These are phyloP conservation scores for Rhabdomys pumilio DNA, from an alignment of 2,797 vertebrate genomes.

Conservation along the genomic window DNA sequence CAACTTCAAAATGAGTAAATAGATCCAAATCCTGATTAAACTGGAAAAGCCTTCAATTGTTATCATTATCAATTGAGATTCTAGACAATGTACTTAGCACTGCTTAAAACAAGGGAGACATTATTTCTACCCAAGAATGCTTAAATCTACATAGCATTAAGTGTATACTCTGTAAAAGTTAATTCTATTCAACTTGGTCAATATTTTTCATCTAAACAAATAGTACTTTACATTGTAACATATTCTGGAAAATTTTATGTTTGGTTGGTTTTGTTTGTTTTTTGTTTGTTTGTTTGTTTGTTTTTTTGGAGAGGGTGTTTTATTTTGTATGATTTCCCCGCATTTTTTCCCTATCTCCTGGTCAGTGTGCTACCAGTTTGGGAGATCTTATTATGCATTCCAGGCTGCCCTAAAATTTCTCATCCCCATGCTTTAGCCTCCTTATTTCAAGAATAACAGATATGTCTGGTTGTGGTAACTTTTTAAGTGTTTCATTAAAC, in stretches of 20 bases:
- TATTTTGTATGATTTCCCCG: fast-evolving
- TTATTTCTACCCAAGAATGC: slow-evolving; percentile 17
- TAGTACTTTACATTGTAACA: background rate
- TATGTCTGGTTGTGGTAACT: background rate
- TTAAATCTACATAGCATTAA: slow-evolving; percentile 59
- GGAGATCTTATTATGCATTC: background rate
- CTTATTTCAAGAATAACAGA: background rate
- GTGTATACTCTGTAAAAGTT: slow-evolving; percentile 41
- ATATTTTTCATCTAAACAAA: slow-evolving; percentile 74
- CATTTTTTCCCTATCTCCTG: background rate
- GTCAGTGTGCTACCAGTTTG: no score
- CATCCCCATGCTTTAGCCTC: background rate
- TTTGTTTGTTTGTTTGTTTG: background rate
- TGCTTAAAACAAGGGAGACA: background rate
- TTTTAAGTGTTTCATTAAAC: slow-evolving; percentile 47
- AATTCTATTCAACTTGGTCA: slow-evolving; percentile 68
- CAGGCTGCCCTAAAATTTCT: background rate
- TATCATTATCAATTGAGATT: slow-evolving; percentile 54
- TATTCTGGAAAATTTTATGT: background rate
- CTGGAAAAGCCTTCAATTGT: slow-evolving; percentile 55
- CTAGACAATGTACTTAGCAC: slow-evolving; percentile 55
- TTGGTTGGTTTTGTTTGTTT: background rate
- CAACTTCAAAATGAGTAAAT: slow-evolving; percentile 56
- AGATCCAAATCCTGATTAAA: slow-evolving; percentile 62
- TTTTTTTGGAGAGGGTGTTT: no score